Evolutionary conservation across 1,140 invertebrate species (phyloP), one percentile per base, ranked within the genome.

Genomic region (Drosophila simulans): DNA sequence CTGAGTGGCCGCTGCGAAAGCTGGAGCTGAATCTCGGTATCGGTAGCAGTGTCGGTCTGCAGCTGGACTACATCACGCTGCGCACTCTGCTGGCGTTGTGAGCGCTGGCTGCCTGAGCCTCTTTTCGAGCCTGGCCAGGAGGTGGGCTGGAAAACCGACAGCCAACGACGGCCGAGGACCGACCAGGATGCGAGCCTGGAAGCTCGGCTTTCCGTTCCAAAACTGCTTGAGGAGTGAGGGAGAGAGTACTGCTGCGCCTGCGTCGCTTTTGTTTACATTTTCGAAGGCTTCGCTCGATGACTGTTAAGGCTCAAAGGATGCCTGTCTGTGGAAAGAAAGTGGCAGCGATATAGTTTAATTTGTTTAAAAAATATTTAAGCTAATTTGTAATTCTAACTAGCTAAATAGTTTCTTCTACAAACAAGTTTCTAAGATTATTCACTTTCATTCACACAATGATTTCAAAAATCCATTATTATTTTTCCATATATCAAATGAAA

Each of bases 201-300:
- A 71, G 43, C 52, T 71, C 68, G 65, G 66, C 49, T 46, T 55
- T 54, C 31, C 31, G n/a, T 35, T 13, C 17, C 57, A 10, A 62
- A 58, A 34, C 46, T 60, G 45, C 22, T 65, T 48, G 27, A 27
- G 64, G 68, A 76, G 74, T 75, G 64, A 57, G 73, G 52, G 69
- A 73, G 53, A 68, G 46, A 78, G 39, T 57, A 77, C 52, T 84
- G 80, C 62, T 86, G 83, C 83, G 83, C 83, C 63, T 89, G 83
- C 83, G 83, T 82, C 74, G 60, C 71, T 76, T 83, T 88, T 88
- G 83, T 88, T 88, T 88, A 88, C 83, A 88, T 88, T 89, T 88
- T 88, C 68, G 66, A 83, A 70, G 53, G 54, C 60, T 74, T 75
- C 48, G 51, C 17, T 76, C 15, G 46, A 62, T 65, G 60, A 54